Percentiles rank a stretch among this genome's conserved stretches.
phyloP scores from a whole-genome alignment of 2,888 invertebrate genomes.

The Drosophila niveifrons region DNA sequence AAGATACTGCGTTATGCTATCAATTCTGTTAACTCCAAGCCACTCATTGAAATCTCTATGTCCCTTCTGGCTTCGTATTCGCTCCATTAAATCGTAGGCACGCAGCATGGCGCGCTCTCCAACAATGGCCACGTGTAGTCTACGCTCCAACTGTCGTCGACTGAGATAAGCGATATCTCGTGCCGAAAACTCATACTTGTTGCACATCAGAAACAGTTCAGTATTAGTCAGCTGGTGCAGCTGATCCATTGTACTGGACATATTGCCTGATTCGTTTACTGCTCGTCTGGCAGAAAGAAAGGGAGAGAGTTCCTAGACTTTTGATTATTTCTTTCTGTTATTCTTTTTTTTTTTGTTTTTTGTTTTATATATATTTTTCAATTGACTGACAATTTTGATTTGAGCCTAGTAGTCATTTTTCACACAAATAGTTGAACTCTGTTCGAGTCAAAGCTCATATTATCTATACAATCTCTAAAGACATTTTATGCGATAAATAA shows the following conservation, averaged over 20 bases:
- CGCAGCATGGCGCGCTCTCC: slow-evolving; percentile 47
- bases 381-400: slow-evolving; percentile 34
- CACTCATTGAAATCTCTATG: not conserved
- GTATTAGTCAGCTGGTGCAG: slow-evolving; percentile 36
- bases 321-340: not conserved
- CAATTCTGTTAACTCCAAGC: not conserved
- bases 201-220: slow-evolving; percentile 50
- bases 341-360: too few relatives aligned
- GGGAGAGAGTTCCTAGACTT: slow-evolving; percentile 2
- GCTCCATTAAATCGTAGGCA: slow-evolving; percentile 20
- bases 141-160: slow-evolving; percentile 47
- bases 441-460: not conserved
- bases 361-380: not conserved
- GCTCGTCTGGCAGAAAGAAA: slow-evolving; percentile 5
- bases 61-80: not conserved
- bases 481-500: not conserved
- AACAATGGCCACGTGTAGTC: slow-evolving; percentile 57
- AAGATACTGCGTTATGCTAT: not conserved
- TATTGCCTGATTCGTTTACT: not conserved
- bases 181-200: slow-evolving; percentile 27
- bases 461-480: not conserved
- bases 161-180: not conserved
- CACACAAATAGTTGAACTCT: not conserved
- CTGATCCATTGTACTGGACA: slow-evolving; percentile 25
- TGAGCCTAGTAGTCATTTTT: slow-evolving; percentile 12